A percentile compares a stretch with the other conserved stretches of the same genome.
Evolutionary conservation across 2,797 vertebrate genomes (phyloP).

Genomic region (Adrianichthys oophorus): DNA sequence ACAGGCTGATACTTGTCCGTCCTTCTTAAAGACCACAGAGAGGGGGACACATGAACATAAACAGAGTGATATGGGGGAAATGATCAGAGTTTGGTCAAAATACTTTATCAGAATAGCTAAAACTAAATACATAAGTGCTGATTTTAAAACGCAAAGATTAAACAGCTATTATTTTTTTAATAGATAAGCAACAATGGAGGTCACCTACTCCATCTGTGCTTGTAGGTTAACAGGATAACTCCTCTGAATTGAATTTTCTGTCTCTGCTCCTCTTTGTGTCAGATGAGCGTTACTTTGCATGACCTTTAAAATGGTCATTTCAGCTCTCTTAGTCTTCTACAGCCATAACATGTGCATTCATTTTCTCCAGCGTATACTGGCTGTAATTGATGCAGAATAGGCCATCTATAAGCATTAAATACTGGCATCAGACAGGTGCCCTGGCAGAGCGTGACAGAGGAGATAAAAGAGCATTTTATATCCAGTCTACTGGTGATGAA

Average conservation of each 20-base stretch:
- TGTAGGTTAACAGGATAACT: background rate
- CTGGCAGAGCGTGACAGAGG: slow-evolving; percentile 16
- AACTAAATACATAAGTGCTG: background rate
- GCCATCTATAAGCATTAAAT: slow-evolving; percentile 33
- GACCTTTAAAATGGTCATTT: slow-evolving; percentile 52
- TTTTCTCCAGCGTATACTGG: slow-evolving; percentile 36
- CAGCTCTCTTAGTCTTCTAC: slow-evolving; percentile 17
- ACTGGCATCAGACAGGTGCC: slow-evolving; percentile 41
- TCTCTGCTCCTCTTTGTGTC: slow-evolving; percentile 12
- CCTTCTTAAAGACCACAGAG: slow-evolving; percentile 2
- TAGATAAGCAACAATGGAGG: slow-evolving; percentile 1
- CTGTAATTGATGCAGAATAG: slow-evolving; percentile 39
- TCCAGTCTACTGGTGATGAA: slow-evolving; percentile 22
- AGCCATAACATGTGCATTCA: slow-evolving; percentile 13
- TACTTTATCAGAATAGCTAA: slow-evolving; percentile 10
- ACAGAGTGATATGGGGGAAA: slow-evolving; percentile 2
- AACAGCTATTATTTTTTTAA: background rate
- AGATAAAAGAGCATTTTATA: slow-evolving; percentile 54
- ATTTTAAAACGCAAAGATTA: background rate
- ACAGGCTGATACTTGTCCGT: no score
- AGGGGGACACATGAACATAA: slow-evolving; percentile 9
- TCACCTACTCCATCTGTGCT: background rate
- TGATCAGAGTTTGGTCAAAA: slow-evolving; percentile 12
- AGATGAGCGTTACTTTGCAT: slow-evolving; percentile 10
- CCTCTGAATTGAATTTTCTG: background rate